Base-by-base conservation (phyloP, 2,888 invertebrate genomes). In the Spilosoma lubricipeda region DNA sequence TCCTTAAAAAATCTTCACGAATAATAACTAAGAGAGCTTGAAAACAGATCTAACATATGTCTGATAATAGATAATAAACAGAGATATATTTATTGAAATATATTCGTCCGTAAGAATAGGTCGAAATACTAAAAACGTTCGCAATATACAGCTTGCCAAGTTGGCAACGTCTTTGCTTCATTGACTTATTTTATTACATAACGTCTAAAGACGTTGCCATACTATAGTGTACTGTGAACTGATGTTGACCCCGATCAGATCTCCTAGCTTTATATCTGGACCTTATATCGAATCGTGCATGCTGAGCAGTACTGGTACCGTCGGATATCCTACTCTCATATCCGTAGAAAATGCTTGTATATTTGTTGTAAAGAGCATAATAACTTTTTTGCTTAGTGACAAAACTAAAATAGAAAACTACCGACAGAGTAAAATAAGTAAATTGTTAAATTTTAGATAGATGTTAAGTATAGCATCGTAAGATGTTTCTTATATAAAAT, bases 41-140 rank as follows among this genome's bases (percentile, higher is more conserved):
- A 27, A 27, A 56, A 56, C n/a, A 63, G 27, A 63, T 13, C 15
- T 63, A 11, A 63, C 59, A 30, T 63, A 63, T 18, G 27, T 63
- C 15, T 15, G 11, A 30, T 5, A 30, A 63, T 30, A 15, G 13
- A 63, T 5, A 63, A 15, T 63, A 63, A 15, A 59, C 27, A 63
- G 15, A 59, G 13, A 77, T 74, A 80, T 74, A 78, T 78, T 76
- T 80, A 80, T 80, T 76, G 79, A 85, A 85, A 85, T 84, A 84
- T 73, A 65, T 68, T 81, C 36, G 36, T 27, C 56, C n/a, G 59
- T 42, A 83, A 71, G 82, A 86, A 89, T 87, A 87, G 87, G 87
- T 88, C 87, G 87, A 86, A 89, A 90, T 82, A 85, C 89, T 87
- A 80, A 86, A 81, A 86, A 84, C 80, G 76, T 81, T 81, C 76